Percentiles rank a stretch among this genome's conserved stretches.
Conservation (phyloP, 1,140 invertebrate species). For the Eriosoma lanigerum region DNA sequence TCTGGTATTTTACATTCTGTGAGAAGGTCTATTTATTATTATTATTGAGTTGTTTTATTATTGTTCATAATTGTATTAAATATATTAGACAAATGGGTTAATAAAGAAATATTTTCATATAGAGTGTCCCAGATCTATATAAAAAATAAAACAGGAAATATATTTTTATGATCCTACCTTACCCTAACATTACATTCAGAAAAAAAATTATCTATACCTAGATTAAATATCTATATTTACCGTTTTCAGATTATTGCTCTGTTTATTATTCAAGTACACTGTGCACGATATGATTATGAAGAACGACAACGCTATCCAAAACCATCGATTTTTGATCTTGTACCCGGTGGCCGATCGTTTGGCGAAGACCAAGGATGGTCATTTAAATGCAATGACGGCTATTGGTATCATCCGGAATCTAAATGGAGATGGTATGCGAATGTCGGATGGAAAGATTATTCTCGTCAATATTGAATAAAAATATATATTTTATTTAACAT, state of each 20-base stretch:
- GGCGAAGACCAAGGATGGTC: neutral
- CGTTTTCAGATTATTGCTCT: neutral
- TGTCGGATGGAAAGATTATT: neutral
- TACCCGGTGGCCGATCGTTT: neutral
- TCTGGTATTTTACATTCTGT: too few relatives aligned
- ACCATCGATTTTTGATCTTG: neutral
- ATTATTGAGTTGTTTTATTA: too few relatives aligned
- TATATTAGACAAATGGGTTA: too few relatives aligned
- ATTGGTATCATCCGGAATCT: neutral
- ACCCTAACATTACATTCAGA: too few relatives aligned
- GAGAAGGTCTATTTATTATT: too few relatives aligned
- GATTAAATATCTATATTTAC: neutral
- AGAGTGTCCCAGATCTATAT: too few relatives aligned
- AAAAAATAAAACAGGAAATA: too few relatives aligned
- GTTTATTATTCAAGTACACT: neutral
- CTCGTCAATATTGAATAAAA: neutral
- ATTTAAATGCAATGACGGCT: neutral
- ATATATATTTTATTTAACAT: too few relatives aligned
- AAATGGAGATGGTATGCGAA: neutral
- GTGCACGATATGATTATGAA: neutral
- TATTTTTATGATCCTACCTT: too few relatives aligned
- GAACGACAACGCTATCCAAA: neutral
- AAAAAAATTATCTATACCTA: too few relatives aligned
- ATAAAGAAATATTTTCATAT: too few relatives aligned
- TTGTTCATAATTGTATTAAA: too few relatives aligned